Evolutionary conservation across 2,888 invertebrate species (phyloP).

Genomic region (Chesias legatella): DNA sequence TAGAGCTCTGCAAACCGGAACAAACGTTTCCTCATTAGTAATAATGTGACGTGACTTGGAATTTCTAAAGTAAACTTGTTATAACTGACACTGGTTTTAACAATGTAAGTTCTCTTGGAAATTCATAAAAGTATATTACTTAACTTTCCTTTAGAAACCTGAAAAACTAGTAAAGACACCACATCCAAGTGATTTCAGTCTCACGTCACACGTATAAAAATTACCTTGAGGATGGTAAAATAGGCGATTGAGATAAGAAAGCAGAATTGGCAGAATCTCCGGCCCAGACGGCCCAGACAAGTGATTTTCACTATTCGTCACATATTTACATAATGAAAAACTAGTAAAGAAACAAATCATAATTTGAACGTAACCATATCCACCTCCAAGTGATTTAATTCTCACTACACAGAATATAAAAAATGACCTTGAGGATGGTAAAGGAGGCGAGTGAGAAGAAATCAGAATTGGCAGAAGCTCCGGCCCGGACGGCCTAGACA

Average conservation of each 20-base stretch:
- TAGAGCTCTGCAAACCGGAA: constrained; percentile 3
- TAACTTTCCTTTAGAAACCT: no score
- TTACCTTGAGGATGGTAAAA: constrained; percentile 8
- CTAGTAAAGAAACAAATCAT: no score
- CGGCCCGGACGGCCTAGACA: constrained; percentile 33
- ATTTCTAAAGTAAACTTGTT: neutral
- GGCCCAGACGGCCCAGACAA: constrained; percentile 33
- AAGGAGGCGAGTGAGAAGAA: constrained; percentile 13
- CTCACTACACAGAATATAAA: no score
- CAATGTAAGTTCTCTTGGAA: no score
- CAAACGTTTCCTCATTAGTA: neutral
- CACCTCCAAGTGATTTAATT: no score
- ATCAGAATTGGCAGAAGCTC: constrained; percentile 28
- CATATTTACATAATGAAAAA: constrained; percentile 50
- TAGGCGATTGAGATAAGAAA: constrained; percentile 16
- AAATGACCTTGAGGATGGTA: constrained; percentile 8
- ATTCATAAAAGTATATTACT: no score
- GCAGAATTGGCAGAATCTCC: constrained; percentile 28
- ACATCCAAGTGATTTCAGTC: no score
- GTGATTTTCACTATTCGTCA: constrained; percentile 47
- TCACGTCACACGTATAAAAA: no score
- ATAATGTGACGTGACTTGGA: neutral
- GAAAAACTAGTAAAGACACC: no score
- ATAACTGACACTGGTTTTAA: no score
- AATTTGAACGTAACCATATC: no score